Conservation (phyloP, 2,113 vertebrate genomes). For the Perca schrenkii region DNA sequence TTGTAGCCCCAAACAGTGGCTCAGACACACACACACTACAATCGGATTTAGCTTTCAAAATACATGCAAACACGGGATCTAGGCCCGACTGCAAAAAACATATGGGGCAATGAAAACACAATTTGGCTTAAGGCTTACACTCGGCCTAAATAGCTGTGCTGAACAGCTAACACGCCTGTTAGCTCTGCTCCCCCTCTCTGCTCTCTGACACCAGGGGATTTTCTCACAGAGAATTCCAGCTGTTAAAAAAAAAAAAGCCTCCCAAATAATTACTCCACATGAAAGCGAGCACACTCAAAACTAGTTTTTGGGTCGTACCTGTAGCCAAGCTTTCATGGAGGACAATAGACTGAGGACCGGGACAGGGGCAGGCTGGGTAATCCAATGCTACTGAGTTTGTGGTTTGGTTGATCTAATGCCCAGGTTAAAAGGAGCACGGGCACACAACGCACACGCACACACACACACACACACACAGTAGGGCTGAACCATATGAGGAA, state of each 20-base stretch:
- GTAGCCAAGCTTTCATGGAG: slow-evolving; percentile 34
- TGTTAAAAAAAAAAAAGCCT: slow-evolving; percentile 23
- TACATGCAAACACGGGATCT: slow-evolving; percentile 48
- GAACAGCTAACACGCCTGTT: neutral
- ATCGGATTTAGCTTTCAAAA: slow-evolving; percentile 59
- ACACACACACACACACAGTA: slow-evolving; percentile 9
- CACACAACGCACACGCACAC: neutral
- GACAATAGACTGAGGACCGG: slow-evolving; percentile 33
- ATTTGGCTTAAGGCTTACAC: slow-evolving; percentile 49
- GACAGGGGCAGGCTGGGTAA: slow-evolving; percentile 35
- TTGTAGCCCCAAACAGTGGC: slow-evolving; percentile 58
- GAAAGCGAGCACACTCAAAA: slow-evolving; percentile 37
- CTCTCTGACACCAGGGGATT: slow-evolving; percentile 33
- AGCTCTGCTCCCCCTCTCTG: neutral
- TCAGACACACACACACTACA: slow-evolving; percentile 60
- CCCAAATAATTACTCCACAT: slow-evolving; percentile 25
- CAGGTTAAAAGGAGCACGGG: neutral
- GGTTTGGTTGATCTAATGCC: slow-evolving; percentile 26
- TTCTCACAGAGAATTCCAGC: slow-evolving; percentile 5
- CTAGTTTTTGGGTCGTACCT: slow-evolving; percentile 38
- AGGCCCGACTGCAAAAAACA: slow-evolving; percentile 24
- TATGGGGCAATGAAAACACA: slow-evolving; percentile 51
- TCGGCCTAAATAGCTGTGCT: slow-evolving; percentile 40
- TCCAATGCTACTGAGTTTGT: slow-evolving; percentile 40
- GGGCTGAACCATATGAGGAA: too few species aligned